Evolutionary conservation across 2,797 vertebrate genomes (phyloP).

Genomic region (Huso huso): DNA sequence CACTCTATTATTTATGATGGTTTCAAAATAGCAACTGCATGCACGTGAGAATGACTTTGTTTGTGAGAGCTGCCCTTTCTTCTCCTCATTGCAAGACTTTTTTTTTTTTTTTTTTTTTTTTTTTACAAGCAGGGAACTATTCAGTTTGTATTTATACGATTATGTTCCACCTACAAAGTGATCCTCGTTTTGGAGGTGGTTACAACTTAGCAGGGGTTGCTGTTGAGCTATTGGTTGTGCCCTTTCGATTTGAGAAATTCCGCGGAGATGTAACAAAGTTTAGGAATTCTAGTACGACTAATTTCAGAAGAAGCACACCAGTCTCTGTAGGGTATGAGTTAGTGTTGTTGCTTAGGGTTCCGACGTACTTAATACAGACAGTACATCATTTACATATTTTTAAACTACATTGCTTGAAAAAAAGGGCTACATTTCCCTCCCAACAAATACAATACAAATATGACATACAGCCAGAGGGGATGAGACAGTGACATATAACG

Average conservation of each 20-base stretch:
- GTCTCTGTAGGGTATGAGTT: too few species aligned
- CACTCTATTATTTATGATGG: too few species aligned
- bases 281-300: neutral
- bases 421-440: too few species aligned
- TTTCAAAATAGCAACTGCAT: too few species aligned
- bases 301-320: neutral
- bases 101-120: neutral
- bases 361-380: too few species aligned
- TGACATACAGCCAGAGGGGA: neutral
- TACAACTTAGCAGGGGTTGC: slow-evolving; percentile 17
- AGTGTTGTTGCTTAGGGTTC: too few species aligned
- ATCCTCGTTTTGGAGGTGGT: slow-evolving; percentile 17
- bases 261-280: slow-evolving; percentile 15
- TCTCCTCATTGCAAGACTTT: too few species aligned
- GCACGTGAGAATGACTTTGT: too few species aligned
- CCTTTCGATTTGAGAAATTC: slow-evolving; percentile 1
- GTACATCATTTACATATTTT: too few species aligned
- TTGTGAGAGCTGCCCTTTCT: too few species aligned
- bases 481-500: neutral
- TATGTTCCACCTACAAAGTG: slow-evolving; percentile 15
- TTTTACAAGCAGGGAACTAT: neutral
- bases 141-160: neutral
- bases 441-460: neutral
- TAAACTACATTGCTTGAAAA: too few species aligned
- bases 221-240: slow-evolving; percentile 12